A percentile compares a stretch with the other conserved stretches of the same genome.
Conservation (phyloP, 2,113 vertebrate species). For the Muntiacus reevesi region DNA sequence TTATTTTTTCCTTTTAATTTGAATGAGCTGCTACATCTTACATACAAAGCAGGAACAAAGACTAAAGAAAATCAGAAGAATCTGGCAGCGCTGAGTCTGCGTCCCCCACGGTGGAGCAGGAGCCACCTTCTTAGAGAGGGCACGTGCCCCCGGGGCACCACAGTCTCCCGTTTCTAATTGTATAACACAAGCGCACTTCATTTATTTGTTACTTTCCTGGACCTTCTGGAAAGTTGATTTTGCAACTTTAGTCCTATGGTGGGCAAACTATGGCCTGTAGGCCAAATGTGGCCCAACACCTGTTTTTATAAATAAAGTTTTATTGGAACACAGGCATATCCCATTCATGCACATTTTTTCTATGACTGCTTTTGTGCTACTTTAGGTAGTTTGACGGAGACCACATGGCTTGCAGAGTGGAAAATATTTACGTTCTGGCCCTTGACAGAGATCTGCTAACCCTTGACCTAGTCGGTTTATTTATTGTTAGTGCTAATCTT, state of each 20-base stretch:
- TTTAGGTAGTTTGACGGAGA: not conserved
- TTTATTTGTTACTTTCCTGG: not conserved
- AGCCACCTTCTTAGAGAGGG: not conserved
- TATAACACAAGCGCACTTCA: not conserved
- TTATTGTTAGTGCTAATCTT: not conserved
- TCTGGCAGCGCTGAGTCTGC: not conserved
- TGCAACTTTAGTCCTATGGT: not conserved
- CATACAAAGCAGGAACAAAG: not conserved
- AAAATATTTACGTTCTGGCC: not conserved
- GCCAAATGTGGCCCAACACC: too few relatives aligned
- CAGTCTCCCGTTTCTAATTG: not conserved
- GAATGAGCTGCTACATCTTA: not conserved
- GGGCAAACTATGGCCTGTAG: not conserved
- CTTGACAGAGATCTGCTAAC: not conserved
- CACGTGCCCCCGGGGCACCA: fast-evolving
- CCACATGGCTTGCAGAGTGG: not conserved
- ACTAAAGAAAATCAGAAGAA: not conserved
- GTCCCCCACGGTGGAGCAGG: not conserved
- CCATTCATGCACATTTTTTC: not conserved
- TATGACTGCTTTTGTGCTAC: not conserved
- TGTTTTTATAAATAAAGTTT: not conserved
- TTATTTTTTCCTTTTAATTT: not conserved
- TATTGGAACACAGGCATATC: not conserved
- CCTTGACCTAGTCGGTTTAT: not conserved
- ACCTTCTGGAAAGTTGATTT: not conserved